These are phyloP conservation scores for Cossypha niveicapilla DNA, from an alignment of 2,797 vertebrate genomes.

Conservation along the genomic window DNA sequence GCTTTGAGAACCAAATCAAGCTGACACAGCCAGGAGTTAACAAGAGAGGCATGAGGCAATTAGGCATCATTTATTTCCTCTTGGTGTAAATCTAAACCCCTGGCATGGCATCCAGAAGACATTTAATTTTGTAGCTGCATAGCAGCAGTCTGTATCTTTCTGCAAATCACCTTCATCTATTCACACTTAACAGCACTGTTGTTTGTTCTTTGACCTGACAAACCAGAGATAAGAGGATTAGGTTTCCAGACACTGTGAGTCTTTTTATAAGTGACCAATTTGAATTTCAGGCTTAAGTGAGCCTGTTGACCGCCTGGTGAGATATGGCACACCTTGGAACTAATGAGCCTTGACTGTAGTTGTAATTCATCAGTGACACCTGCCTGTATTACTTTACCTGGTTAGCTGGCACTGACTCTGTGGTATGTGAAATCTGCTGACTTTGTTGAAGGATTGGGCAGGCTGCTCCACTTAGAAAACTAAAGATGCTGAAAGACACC, in stretches of 20 bases:
- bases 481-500: not conserved
- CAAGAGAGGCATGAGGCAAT: not conserved
- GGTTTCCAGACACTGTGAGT: not conserved
- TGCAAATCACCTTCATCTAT: not conserved
- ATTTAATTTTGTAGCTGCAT: not conserved
- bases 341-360: not conserved
- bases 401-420: not conserved
- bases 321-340: not conserved
- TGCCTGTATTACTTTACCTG: not conserved
- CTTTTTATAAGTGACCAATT: not conserved
- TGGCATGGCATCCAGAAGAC: not conserved
- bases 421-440: not conserved
- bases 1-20: not conserved
- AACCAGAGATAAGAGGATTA: not conserved
- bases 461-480: not conserved
- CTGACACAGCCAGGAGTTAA: not conserved
- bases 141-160: not conserved
- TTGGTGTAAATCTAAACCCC: not conserved
- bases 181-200: not conserved
- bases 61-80: not conserved
- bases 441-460: not conserved
- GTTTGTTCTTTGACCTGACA: slow-evolving; percentile 30
- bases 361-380: not conserved
- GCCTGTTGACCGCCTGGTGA: not conserved
- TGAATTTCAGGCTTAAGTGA: slow-evolving; percentile 31